Base-by-base conservation (phyloP, 2,888 invertebrate species). In the Linhomoeus sp. region DNA sequence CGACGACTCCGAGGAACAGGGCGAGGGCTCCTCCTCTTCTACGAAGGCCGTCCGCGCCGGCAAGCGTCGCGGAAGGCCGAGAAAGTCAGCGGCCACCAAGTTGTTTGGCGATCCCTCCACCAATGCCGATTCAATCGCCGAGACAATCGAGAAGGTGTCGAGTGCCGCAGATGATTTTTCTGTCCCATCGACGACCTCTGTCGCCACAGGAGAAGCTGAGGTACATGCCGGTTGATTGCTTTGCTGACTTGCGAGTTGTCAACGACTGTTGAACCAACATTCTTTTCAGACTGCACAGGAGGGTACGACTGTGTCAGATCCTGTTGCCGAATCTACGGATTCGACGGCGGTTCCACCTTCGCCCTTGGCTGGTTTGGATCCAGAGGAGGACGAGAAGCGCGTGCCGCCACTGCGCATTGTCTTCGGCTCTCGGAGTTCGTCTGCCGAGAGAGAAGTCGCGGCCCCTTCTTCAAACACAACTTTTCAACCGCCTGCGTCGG, bases 1-100 rank as follows among this genome's bases (percentile, higher is more conserved):
- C 25, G 43, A 43, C 17, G 49, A 49, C 25, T 49, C 49, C 14
- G 49, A 49, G 19, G 44, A 12, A 2, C 43, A 43, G 12, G 46
- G 22, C 20, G 26, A 20, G 45, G 25, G 14, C 3, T 5, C 3
- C 9, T 7, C 38, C 9, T 12, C 20, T 5, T 7, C n/a, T 3
- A 3, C 38, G 9, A 7, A 17, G 9, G n/a, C 38, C 20, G 20
- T 7, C 9, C 9, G 17, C 5, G 5, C n/a, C 9, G 9, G 9
- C 5, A 20, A 17, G 17, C 5, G 17, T 7, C 38, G 38, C 9
- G 38, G 38, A 5, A 5, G 38, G 3, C 38, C 38, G n/a, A 5
- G 38, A 5, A 38, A 38, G 20, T 12, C 38, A 17, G n/a, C 20
- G n/a, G 38, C 19, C 5, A 38, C n/a, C n/a, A 20, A 17, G n/a